Evolutionary conservation across 2,113 vertebrate species (phyloP), one percentile per base, ranked within the genome.

Genomic region (Gymnarchus niloticus): DNA sequence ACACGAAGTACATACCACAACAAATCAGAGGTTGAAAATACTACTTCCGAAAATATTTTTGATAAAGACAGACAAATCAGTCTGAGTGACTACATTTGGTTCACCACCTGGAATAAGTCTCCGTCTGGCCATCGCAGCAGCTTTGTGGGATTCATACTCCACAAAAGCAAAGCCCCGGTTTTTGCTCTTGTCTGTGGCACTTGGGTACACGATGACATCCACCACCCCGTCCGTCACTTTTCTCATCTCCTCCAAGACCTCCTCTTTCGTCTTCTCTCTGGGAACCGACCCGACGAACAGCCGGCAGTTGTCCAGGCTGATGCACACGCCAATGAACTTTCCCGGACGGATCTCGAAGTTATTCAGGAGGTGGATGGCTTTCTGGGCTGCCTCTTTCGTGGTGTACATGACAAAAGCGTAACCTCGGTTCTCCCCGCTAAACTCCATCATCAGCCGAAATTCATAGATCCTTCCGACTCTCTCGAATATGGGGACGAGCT

Each of bases 351-450:
- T 95, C 90, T 99, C 97, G 0, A 93, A 94, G 94, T 98, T 97
- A 91, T 99, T 96, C 87, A 99, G 92, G 89, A 95, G 94, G 90
- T 93, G 94, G 90, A 99, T 98, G 85, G 98, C 96, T 78, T 93
- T 92, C 80, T 96, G 96, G 0, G 98, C 97, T 17, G 95, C 95
- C 87, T 98, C 97, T 88, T 96, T 98, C 83, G 92, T 93, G 84
- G 96, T 97, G 86, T 97, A 99, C 96, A 96, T 99, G 85, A 99
- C 96, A 89, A 99, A 99, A 84, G 97, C 98, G 84, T 98, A 99
- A 90, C 98, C 98, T 48, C 98, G 93, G 93, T 99, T 99, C 89
- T 98, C 96, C 56, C 98, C 98, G 51, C 95, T 98, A 93, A 98
- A 99, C 90, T 99, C 97, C 97, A 99, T 96, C 98, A 99, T 99